A percentile compares a stretch with the other conserved stretches of the same genome.
Evolutionary conservation across 2,888 invertebrate species (phyloP).

Genomic region (Dryomyza anilis): DNA sequence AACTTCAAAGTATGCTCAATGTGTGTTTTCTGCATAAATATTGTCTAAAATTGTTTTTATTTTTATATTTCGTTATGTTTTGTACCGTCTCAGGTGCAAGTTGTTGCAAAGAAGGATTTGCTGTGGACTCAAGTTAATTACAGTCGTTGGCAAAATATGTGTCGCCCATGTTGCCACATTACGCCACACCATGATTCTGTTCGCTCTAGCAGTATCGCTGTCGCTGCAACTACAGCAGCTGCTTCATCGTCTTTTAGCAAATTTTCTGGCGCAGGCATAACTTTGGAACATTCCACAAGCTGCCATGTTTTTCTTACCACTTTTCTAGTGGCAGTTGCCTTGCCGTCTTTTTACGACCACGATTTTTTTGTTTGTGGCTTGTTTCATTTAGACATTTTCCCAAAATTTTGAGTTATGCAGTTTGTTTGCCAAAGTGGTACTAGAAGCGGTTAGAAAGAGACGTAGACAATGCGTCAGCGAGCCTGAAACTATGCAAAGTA

Average conservation of each 20-base stretch:
- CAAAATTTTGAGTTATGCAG: conserved; percentile 23
- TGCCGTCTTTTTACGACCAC: background rate
- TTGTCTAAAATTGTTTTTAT: too few relatives aligned
- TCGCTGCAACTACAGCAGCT: background rate
- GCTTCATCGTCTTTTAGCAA: background rate
- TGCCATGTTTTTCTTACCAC: background rate
- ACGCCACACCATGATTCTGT: background rate
- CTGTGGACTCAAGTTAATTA: conserved; percentile 13
- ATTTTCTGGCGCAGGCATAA: background rate
- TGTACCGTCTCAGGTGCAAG: too few relatives aligned
- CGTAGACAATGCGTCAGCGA: background rate
- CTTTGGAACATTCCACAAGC: background rate
- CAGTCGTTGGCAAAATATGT: background rate
- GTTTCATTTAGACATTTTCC: too few relatives aligned
- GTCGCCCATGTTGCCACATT: background rate
- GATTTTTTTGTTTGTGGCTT: background rate
- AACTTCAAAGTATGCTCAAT: too few relatives aligned
- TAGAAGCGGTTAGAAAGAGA: background rate
- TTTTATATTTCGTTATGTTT: too few relatives aligned
- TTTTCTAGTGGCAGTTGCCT: background rate
- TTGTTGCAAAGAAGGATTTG: conserved; percentile 9
- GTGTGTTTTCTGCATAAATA: too few relatives aligned
- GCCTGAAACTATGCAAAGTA: conserved; percentile 30
- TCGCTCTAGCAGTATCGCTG: background rate
- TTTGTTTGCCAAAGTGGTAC: conserved; percentile 31